Evolutionary conservation across 2,113 vertebrate genomes (phyloP), one percentile per base, ranked within the genome.

Genomic region (Vulpes vulpes): DNA sequence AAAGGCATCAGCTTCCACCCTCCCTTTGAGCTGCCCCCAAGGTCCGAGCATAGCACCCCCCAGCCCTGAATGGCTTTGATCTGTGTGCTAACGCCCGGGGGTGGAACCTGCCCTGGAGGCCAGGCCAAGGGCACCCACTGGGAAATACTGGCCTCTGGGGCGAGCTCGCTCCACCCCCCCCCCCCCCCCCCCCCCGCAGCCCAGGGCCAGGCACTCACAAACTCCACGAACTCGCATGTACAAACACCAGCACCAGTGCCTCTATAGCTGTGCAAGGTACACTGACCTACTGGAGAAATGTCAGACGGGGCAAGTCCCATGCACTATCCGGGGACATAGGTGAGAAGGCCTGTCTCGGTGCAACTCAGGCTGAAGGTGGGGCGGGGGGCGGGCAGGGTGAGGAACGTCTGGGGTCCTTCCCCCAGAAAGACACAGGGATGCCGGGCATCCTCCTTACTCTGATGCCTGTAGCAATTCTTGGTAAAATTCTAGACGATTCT

Each of bases 241-340:
- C 89, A 94, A 97, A 95, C 91, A 92, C 94, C 95, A 92, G 85
- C 38, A 81, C 57, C 92, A 97, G 92, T 94, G 86, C 85, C 53
- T 17, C 79, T 25, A 60, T 17, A 71, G 69, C 57, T 60, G 67
- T 32, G 80, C 83, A 16, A 30, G 93, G 80, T 0, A 60, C 62
- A 81, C 92, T 62, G 87, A 97, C 96, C 97, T 95, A 92, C 22
- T 95, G 90, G 14, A 93, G 93, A 93, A 97, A 69, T 14, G 62
- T 96, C 97, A 93, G 97, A 79, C 69, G 64, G 80, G 97, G 97
- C 74, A 57, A 84, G 90, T 93, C 95, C 96, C 57, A 32, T 0
- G 5, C 32, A 16, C 17, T 55, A 82, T 16, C 87, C 81, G 89
- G 97, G 97, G 64, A 62, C 86, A 79, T 53, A 90, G 71, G 30